Evolutionary conservation across 2,113 vertebrate genomes (phyloP), one percentile per base, ranked within the genome.

Genomic region (Corynorhinus townsendii): DNA sequence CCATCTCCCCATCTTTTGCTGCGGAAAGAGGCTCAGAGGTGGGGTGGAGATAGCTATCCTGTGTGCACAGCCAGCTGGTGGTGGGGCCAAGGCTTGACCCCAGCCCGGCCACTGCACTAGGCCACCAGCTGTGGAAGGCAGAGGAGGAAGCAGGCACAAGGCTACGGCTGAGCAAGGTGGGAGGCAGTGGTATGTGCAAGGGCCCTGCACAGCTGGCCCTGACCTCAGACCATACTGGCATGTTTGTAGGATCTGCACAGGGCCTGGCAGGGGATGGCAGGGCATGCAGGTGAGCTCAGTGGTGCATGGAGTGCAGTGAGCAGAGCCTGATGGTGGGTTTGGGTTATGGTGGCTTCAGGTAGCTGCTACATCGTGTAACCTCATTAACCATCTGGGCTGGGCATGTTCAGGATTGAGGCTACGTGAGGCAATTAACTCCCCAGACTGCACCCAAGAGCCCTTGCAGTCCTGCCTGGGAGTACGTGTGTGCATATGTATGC

Each of bases 241-340:
- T n/a, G 0, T 96, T 88, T 43, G 16, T 96, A 90, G 93, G 96
- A 72, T 90, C 88, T 52, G 19, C 22, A 0, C 30, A 1, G 77
- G 93, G 81, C 87, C 64, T 2, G 0, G 59, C 62, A 1, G 68
- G 93, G 84, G 47, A 38, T 64, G 47, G n/a, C 76, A 14, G 88
- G 95, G 81, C 9, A 11, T 1, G 33, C 95, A 96, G 97, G 97
- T 97, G 95, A 97, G 96, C 73, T 0, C 14, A 3, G 56, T 6
- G 0, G 47, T 3, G 77, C 35, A 30, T 81, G 62, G 62, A 16
- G 86, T 93, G 92, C 17, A 12, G 68, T 33, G 86, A 20, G 59
- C 43, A 1, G 54, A 33, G 54, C 15, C n/a, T 88, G 22, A 2
- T 40, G 6, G 11, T 1, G 54, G 54, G 47, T 17, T 47, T 64